Base-by-base conservation (phyloP, 2,113 vertebrate genomes). In the Chaetodon auriga region DNA sequence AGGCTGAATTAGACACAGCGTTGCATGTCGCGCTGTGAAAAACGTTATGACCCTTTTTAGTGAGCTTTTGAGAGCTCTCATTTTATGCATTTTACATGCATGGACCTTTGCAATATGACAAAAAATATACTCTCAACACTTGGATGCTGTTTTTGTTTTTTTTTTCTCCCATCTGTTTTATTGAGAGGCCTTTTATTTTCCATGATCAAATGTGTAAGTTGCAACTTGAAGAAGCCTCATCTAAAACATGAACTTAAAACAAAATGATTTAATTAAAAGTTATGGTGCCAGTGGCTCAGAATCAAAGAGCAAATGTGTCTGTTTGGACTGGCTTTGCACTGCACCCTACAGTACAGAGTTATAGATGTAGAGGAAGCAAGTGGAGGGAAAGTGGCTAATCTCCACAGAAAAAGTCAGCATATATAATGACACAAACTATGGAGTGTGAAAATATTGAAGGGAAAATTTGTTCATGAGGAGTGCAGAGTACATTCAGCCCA, bases 1-100 rank as follows among this genome's bases (percentile, higher is more conserved):
- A 43, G 78, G 66, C 65, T 61, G 41, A 69, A 78, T 43, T 78
- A 49, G 73, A 25, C 71, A 48, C 19, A 78, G 30, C 54, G 65
- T 64, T 70, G 55, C 43, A 38, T 60, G 75, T 71, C 75, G 18
- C 36, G 23, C 75, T 66, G 19, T 38, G 66, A 23, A 30, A 57
- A 68, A 57, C 51, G 45, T 77, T 80, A 63, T 58, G 71, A 84
- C 23, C n/a, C 75, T 68, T 38, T 23, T 68, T 18, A 18, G 41
- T 48, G 43, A 36, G 25, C 57, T 0, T 68, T 38, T 57, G 36
- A 48, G 60, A 21, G 14, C 21, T 62, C 21, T 62, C 5, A 48
- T 13, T 53, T 10, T 61, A 51, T 70, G 43, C 15, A 15, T 16
- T 15, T 78, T 54, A 66, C 25, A 46, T 30, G 18, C 9, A 16